Evolutionary conservation across 2,888 invertebrate genomes (phyloP), one percentile per base, ranked within the genome.

Genomic region (Calameuta pallipes): DNA sequence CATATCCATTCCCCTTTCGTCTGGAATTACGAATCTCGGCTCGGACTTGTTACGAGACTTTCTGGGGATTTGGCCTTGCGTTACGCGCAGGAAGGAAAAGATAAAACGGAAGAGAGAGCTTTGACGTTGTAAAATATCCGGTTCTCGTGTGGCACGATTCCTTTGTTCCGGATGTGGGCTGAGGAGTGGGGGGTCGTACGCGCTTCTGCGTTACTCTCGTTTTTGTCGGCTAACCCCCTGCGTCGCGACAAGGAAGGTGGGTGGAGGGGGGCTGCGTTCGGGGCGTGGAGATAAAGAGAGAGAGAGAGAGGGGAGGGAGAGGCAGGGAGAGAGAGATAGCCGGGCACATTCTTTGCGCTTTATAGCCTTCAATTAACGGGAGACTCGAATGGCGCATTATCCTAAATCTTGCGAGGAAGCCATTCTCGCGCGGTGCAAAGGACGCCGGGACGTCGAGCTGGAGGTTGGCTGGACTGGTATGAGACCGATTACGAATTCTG

Each of bases 291-390:
- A 35, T 37, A 68, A 73, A 71, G 70, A 41, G 71, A 34, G 37
- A 6, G 35, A 69, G 31, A 4, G 23, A n/a, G 75, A 75, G 71
- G 36, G n/a, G 37, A 6, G 35, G 35, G 31, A 4, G 71, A 34
- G 37, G 2, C n/a, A 69, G 31, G 1, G 23, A 12, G 75, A 75
- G 71, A 12, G 69, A 70, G 68, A 37, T 11, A 23, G 33, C 34
- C 23, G 70, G 56, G 70, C 37, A 78, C 75, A 78, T 79, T 41
- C 75, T 76, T 69, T 36, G 56, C 56, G 68, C 73, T 68, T 73
- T 76, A 79, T 69, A 37, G 30, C 75, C 68, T 80, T 76, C 75
- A 76, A 80, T 79, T 79, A 78, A 75, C 75, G 75, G 35, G 34
- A 70, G 37, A 36, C 70, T 70, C 70, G 30, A 71, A 34, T 31